Evolutionary conservation across 2,113 vertebrate species (phyloP).

Genomic region (Phoenicopterus ruber): DNA sequence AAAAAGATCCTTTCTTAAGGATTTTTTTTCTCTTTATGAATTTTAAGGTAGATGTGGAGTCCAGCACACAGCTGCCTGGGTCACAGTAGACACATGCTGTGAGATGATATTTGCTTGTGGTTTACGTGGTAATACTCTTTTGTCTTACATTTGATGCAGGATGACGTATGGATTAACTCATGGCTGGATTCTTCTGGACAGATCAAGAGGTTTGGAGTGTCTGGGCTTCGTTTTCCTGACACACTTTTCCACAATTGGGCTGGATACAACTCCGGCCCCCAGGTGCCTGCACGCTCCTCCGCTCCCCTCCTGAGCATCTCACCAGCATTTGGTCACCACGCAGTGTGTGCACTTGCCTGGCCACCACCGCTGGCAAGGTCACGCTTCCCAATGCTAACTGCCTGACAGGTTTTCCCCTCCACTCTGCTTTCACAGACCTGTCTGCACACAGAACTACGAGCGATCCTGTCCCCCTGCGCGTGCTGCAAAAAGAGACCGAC

Average conservation of each 20-base stretch:
- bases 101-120: neutral
- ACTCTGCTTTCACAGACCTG: neutral
- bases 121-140: neutral
- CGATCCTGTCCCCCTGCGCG: neutral
- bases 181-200: neutral
- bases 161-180: neutral
- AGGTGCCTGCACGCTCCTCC: fast-evolving
- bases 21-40: neutral
- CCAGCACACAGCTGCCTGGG: neutral
- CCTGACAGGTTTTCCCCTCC: neutral
- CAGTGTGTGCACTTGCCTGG: neutral
- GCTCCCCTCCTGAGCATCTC: neutral
- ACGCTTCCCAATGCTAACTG: neutral
- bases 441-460: neutral
- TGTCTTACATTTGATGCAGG: neutral
- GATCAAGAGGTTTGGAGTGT: neutral
- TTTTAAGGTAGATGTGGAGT: neutral
- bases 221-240: neutral
- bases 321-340: neutral
- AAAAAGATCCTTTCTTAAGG: neutral
- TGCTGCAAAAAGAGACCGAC: neutral
- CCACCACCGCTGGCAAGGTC: neutral
- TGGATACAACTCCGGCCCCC: neutral
- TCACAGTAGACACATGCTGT: neutral
- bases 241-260: neutral